Base-by-base conservation (phyloP, 2,797 vertebrate species). In the Semotilus atromaculatus region DNA sequence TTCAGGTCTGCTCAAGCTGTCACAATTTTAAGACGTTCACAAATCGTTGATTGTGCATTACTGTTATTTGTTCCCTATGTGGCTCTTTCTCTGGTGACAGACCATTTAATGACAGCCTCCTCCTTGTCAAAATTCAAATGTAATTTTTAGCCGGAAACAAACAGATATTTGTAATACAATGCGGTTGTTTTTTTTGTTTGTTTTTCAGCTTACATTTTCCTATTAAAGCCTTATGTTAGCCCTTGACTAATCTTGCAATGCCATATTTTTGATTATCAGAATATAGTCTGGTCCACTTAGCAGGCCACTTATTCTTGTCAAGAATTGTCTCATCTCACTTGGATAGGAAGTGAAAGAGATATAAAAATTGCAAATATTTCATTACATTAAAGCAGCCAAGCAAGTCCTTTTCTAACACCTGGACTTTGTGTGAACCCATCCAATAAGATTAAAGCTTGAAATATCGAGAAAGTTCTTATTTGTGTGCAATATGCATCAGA, bases 1-100 rank as follows among this genome's bases (percentile, higher is more conserved):
- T 29, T 34, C 21, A 71, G 43, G 79, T 82, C 62, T 53, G 51
- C 21, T 36, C 21, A 18, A 58, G 70, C 74, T 26, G 67, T 81
- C 48, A 82, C 60, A 60, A 72, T 72, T 78, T 62, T 81, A 19
- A 48, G 19, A 48, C 26, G 3, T 62, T 74, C 31, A 19, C 82
- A n/a, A 70, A 66, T 64, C 23, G 7, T 43, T 67, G 70, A 82
- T 68, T 38, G 23, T 58, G 64, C 64, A 67, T 71, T 40, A 29
- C 38, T 36, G 11, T 64, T 60, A 26, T 51, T 36, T 48, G 75
- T 62, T 40, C 45, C 40, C 70, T 83, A 10, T 26, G 55, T 58
- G 26, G 7, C 36, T 62, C n/a, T 31, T 45, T 72, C 26, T 60
- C 29, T 64, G 19, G 34, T 16, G 29, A 34, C 18, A 82, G 38